Evolutionary conservation across 2,113 vertebrate species (phyloP).

Genomic region (Phrynosoma platyrhinos): DNA sequence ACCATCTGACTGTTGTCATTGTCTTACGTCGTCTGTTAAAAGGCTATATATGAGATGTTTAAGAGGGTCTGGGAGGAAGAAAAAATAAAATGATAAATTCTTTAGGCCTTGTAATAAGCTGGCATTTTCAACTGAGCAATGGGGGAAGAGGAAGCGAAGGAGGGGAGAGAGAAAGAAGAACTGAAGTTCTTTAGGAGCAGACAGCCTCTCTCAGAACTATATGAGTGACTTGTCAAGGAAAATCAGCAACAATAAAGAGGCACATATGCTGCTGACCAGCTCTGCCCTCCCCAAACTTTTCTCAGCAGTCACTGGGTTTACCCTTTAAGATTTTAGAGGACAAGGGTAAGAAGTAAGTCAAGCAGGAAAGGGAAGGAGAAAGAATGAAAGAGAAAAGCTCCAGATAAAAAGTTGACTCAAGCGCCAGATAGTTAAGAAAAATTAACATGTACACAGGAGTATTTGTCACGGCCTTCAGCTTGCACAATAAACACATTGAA

Average conservation of each 20-base stretch:
- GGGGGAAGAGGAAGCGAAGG: not conserved
- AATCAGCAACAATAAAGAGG: not conserved
- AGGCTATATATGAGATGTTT: rapidly evolving
- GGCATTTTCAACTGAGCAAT: not conserved
- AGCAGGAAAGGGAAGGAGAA: not conserved
- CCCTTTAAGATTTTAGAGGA: not conserved
- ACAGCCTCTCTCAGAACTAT: not conserved
- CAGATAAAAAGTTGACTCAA: rapidly evolving
- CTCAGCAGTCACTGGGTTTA: not conserved
- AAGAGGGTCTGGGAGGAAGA: not conserved
- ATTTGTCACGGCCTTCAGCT: too few species aligned
- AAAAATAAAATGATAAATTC: not conserved
- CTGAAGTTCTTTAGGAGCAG: slow-evolving; percentile 11
- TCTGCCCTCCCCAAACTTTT: slow-evolving; percentile 22
- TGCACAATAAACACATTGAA: too few species aligned
- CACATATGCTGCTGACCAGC: rapidly evolving
- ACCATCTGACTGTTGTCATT: rapidly evolving
- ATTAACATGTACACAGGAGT: not conserved
- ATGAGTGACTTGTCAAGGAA: slow-evolving; percentile 10
- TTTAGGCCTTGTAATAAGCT: not conserved
- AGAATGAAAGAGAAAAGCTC: not conserved
- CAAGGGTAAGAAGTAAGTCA: not conserved
- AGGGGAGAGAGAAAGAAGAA: not conserved
- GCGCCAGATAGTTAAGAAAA: not conserved
- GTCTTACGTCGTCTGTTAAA: rapidly evolving